These are phyloP conservation scores for Lypha dubia DNA, from an alignment of 2,888 invertebrate genomes.

Conservation along the genomic window DNA sequence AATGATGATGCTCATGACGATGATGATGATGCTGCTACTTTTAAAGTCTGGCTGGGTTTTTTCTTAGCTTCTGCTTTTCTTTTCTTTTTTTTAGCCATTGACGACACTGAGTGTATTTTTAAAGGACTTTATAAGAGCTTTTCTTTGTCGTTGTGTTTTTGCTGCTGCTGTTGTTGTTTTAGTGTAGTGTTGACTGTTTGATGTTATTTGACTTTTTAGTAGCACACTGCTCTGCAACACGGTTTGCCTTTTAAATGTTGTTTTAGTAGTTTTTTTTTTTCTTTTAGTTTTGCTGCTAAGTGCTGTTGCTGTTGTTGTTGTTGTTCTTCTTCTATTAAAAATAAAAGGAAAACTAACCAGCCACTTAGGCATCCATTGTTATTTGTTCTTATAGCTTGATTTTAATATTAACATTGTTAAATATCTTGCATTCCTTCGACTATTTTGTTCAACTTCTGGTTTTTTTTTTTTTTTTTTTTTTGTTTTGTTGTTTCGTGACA, in stretches of 20 bases:
- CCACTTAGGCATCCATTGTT: conserved; percentile 70
- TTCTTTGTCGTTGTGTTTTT: conserved; percentile 35
- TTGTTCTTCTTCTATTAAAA: conserved; percentile 58
- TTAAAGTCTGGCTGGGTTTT: conserved; percentile 28
- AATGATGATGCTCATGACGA: conserved; percentile 72
- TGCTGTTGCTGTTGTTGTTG: conserved; percentile 16
- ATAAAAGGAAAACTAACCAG: conserved; percentile 66
- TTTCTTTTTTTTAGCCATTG: conserved; percentile 48
- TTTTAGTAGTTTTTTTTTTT: neutral
- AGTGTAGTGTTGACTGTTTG: conserved; percentile 65
- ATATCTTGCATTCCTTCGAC: conserved; percentile 36
- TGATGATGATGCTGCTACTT: conserved; percentile 50
- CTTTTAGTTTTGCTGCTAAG: neutral
- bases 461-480: too few relatives aligned
- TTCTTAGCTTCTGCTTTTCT: conserved; percentile 26
- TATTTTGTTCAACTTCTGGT: conserved; percentile 10
- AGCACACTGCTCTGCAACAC: conserved; percentile 54
- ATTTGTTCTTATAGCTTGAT: conserved; percentile 67
- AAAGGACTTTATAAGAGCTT: conserved; percentile 70
- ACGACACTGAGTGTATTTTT: conserved; percentile 70
- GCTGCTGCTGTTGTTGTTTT: conserved; percentile 52
- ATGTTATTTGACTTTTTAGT: conserved; percentile 69
- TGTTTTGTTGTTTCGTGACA: conserved; percentile 27
- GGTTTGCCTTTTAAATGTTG: conserved; percentile 43
- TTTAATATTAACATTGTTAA: conserved; percentile 64